Evolutionary conservation across 2,797 vertebrate genomes (phyloP).

Genomic region (Coregonus ussuriensis): DNA sequence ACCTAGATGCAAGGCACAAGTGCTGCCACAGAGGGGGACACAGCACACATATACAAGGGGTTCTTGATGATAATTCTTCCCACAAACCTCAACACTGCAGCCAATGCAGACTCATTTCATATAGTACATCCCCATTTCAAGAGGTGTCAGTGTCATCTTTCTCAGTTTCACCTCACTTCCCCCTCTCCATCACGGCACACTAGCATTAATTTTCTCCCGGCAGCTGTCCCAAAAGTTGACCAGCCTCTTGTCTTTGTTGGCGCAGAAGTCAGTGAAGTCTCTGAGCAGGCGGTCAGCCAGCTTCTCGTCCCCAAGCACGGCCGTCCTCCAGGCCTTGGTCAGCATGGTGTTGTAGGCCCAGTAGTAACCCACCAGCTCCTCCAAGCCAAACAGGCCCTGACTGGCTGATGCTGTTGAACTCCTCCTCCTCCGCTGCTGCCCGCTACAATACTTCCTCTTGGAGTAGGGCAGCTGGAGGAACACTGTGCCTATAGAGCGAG

Average conservation of each 20-base stretch:
- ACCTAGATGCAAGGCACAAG: not conserved
- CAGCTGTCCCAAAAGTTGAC: conserved; percentile 87
- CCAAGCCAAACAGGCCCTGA: conserved; percentile 82
- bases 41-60: not conserved
- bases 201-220: conserved; percentile 91
- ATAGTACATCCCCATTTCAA: not conserved
- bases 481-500: too few relatives aligned
- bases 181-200: conserved; percentile 80
- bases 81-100: not conserved
- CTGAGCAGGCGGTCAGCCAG: conserved; percentile 89
- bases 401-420: not conserved
- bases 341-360: conserved; percentile 99
- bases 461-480: too few relatives aligned
- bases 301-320: conserved; percentile 88
- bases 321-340: conserved; percentile 95
- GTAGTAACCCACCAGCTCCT: conserved; percentile 89
- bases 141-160: not conserved
- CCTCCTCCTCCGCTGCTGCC: too few relatives aligned
- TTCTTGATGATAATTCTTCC: not conserved
- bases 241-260: conserved; percentile 88
- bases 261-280: conserved; percentile 88
- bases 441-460: too few relatives aligned
- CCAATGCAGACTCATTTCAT: not conserved
- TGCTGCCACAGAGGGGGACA: not conserved
- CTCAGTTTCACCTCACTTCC: not conserved